These are phyloP conservation scores for Smutsia temminckii DNA, from an alignment of 2,797 vertebrate genomes.

Conservation along the genomic window DNA sequence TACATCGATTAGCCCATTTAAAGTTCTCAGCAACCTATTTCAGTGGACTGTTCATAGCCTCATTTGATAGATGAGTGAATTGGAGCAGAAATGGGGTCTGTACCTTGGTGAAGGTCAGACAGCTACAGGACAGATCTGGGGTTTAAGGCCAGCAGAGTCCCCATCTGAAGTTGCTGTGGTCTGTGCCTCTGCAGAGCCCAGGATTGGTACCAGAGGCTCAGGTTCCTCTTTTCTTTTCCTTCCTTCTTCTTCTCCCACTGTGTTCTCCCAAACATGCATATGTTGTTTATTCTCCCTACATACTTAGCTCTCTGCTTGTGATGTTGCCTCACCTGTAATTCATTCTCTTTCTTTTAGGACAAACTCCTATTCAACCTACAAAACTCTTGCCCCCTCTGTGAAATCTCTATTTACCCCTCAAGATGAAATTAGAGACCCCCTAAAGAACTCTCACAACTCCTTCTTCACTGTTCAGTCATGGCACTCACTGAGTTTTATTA, in stretches of 20 bases:
- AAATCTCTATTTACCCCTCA: not conserved
- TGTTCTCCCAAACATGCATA: too few species aligned
- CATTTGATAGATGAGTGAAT: accelerated
- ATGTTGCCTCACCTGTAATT: not conserved
- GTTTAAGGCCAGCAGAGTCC: not conserved
- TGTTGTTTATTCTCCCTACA: not conserved
- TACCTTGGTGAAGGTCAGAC: not conserved
- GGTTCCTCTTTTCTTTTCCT: too few species aligned
- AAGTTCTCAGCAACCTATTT: accelerated
- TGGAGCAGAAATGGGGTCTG: not conserved
- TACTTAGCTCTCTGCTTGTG: not conserved
- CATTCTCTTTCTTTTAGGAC: not conserved
- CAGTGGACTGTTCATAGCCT: accelerated
- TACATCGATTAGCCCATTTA: not conserved
- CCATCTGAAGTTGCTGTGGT: accelerated
- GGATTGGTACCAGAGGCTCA: accelerated
- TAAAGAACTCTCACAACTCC: not conserved
- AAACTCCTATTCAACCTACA: not conserved
- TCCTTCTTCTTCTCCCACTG: not conserved
- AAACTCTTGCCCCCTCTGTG: not conserved
- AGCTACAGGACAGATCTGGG: accelerated
- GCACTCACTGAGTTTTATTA: not conserved
- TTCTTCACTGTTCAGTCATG: accelerated
- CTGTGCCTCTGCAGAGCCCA: accelerated
- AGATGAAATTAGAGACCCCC: not conserved